These are phyloP conservation scores for Mus caroli DNA, from an alignment of 2,797 vertebrate species.

Conservation along the genomic window DNA sequence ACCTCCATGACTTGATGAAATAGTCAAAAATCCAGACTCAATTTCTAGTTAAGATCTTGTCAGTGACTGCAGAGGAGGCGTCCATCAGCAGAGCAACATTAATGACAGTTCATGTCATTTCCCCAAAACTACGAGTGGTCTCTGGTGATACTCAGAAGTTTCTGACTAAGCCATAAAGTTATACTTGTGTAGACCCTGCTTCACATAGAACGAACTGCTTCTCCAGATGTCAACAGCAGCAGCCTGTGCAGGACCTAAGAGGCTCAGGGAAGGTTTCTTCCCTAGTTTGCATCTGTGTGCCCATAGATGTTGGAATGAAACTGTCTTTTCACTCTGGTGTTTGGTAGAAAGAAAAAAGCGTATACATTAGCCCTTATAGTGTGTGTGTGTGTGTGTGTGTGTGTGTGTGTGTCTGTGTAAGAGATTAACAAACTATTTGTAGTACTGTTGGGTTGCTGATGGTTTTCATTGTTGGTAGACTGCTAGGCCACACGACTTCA, in stretches of 20 bases:
- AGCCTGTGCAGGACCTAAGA: not conserved
- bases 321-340: not conserved
- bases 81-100: not conserved
- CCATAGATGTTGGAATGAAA: not conserved
- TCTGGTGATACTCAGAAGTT: not conserved
- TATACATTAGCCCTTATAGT: not conserved
- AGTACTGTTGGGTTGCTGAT: not conserved
- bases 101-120: not conserved
- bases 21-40: not conserved
- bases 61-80: not conserved
- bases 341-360: not conserved
- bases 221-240: not conserved
- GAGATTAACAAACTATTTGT: too few relatives aligned
- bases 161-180: not conserved
- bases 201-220: not conserved
- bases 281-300: not conserved
- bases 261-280: not conserved
- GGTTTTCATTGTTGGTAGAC: not conserved
- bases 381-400: not conserved
- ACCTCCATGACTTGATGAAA: not conserved
- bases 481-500: not conserved
- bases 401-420: not conserved
- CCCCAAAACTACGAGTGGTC: not conserved
- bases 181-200: not conserved
- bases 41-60: constrained; percentile 1